Conservation (phyloP, 2,888 invertebrate species). For the Furcula furcula region DNA sequence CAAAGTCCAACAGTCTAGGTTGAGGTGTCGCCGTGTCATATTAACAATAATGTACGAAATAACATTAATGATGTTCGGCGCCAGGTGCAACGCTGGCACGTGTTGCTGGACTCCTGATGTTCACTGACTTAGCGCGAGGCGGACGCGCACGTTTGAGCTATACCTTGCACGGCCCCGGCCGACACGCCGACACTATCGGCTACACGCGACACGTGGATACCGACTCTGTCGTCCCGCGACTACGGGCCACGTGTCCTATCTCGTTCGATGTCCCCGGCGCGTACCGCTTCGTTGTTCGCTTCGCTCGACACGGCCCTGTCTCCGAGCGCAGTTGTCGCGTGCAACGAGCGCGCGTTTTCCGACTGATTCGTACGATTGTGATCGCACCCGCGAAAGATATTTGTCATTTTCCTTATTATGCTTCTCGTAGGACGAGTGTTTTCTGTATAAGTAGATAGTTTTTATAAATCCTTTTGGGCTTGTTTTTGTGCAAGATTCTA, state of each 20-base stretch:
- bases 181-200: neutral
- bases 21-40: too few species aligned
- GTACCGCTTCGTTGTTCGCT: slow-evolving; percentile 24
- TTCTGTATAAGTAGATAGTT: slow-evolving; percentile 3
- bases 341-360: neutral
- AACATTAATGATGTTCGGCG: too few species aligned
- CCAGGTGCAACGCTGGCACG: slow-evolving; percentile 96
- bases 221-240: neutral
- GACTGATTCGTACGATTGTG: neutral
- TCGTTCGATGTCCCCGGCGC: slow-evolving; percentile 10
- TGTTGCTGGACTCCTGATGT: slow-evolving; percentile 89
- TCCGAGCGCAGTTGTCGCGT: neutral
- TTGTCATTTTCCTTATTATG: slow-evolving; percentile 7
- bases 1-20: too few species aligned
- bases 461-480: too few species aligned
- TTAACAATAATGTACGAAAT: too few species aligned
- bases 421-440: slow-evolving; percentile 16
- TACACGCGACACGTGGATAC: neutral
- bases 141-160: slow-evolving; percentile 44
- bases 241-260: neutral
- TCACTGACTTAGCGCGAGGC: slow-evolving; percentile 57
- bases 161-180: neutral
- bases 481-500: too few species aligned
- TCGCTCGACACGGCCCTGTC: slow-evolving; percentile 9
- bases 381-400: slow-evolving; percentile 8